Percentiles rank a stretch among this genome's conserved stretches.
Conservation (phyloP, 2,797 vertebrate genomes). For the Neosalanx taihuensis region DNA sequence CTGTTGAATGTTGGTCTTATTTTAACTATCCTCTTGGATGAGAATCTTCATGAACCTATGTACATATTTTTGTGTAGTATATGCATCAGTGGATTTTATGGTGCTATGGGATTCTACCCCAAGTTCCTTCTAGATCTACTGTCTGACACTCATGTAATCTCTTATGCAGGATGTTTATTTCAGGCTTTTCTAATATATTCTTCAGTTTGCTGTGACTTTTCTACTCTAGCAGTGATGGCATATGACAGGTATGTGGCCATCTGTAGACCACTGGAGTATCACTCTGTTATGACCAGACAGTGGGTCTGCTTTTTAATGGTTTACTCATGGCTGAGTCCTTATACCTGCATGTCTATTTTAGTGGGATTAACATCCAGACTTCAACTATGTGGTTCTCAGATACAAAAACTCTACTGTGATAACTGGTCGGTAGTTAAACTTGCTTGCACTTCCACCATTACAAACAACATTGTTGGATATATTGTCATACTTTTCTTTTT, state of each 20-base stretch:
- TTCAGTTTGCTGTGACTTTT: slow-evolving; percentile 27
- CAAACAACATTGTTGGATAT: not conserved
- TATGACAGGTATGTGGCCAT: slow-evolving; percentile 60
- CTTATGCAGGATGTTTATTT: slow-evolving; percentile 45
- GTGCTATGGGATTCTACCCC: slow-evolving; percentile 46
- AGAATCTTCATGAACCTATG: slow-evolving; percentile 34
- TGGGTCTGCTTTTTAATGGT: not conserved
- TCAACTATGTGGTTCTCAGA: slow-evolving; percentile 39
- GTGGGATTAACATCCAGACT: slow-evolving; percentile 37
- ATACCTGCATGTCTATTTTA: slow-evolving; percentile 8
- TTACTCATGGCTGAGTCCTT: slow-evolving; percentile 5
- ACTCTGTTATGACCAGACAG: slow-evolving; percentile 44
- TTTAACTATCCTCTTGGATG: slow-evolving; percentile 5
- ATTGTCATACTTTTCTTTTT: slow-evolving; percentile 8
- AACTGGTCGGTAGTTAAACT: slow-evolving; percentile 51
- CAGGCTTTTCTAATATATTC: slow-evolving; percentile 49
- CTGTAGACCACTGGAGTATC: slow-evolving; percentile 56
- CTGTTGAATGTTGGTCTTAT: not conserved
- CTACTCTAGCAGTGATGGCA: slow-evolving; percentile 52
- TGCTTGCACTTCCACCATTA: slow-evolving; percentile 28
- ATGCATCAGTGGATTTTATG: slow-evolving; percentile 47
- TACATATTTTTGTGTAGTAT: slow-evolving; percentile 48
- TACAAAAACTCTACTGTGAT: slow-evolving; percentile 52
- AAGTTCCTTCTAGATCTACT: slow-evolving; percentile 53
- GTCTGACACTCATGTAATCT: slow-evolving; percentile 41